Evolutionary conservation across 37 sponge, comb jelly and placozoan genomes (phyloP), one percentile per base, ranked within the genome.

Genomic region (Ianthella basta): DNA sequence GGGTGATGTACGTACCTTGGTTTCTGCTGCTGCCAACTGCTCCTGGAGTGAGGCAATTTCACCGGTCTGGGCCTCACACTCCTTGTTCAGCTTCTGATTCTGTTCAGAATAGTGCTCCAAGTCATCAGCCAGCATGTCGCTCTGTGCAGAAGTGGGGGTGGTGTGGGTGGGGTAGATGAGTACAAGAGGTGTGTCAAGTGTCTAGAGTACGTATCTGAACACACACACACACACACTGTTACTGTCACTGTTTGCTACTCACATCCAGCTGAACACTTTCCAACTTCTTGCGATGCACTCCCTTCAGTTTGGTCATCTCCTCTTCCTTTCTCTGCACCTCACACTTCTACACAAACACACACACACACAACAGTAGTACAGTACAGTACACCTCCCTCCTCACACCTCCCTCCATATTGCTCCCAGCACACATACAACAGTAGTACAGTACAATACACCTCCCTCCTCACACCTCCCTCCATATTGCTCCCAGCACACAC

Each of bases 91-190:
- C 60, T 91, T 79, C 83, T 91, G 89, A 86, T 91, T 84, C 75
- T 91, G 89, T n/a, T 91, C 92, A 64, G 56, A 85, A 19, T 88
- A 32, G 37, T 85, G 80, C 20, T 91, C 92, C 54, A 91, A 55
- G 8, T 91, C 92, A 55, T 91, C 88, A 59, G 21, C 67, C 53
- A 91, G 55, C 12, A 91, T 57, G 59, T 91, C 92, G 16, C 67
- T 60, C 88, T 87, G 44, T 0, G 44, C 20, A 14, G 55, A 33
- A 33, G 3, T 5, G 15, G 38, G 38, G 30, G 33, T 21, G 60
- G 16, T 14, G 72, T 56, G 80, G 82, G 68, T 33, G 13, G 3
- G n/a, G n/a, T n/a, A 44, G 50, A 44, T 23, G 15, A 39, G 36
- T 33, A n/a, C n/a, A n/a, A n/a, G n/a, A n/a, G n/a, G 68, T 67